Base-by-base conservation (phyloP, 2,797 vertebrate species). In the Peromyscus melanophrys region DNA sequence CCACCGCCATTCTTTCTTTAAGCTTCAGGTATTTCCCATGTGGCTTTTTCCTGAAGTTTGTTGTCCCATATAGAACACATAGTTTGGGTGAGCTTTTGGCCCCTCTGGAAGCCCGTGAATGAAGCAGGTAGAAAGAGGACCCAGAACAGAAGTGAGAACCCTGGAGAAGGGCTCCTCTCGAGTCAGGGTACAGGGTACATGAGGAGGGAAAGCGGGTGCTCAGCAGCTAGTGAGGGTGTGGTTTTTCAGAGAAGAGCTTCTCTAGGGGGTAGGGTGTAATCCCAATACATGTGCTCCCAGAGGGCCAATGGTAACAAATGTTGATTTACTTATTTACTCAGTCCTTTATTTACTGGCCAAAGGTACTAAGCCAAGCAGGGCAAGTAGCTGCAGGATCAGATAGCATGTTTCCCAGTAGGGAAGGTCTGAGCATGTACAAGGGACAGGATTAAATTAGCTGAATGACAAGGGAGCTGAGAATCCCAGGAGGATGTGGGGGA, bases 291-390 rank as follows among this genome's bases (percentile, higher is more conserved):
- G 1, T 71, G 27, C 46, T 34, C 14, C 0, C 46, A 17, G 61
- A 57, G 52, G n/a, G 25, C 25, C 43, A 16, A 0, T 16, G 0
- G 78, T 43, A 78, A 37, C 75, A 59, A 9, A 13, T 52, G 43
- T 16, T 1, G 65, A 25, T 89, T 31, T 46, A 55, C 14, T 55
- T 13, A 71, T 49, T 49, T 43, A 49, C 10, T 77, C 46, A 37
- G 25, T 57, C 49, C 34, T 4, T 81, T 34, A 37, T n/a, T 37
- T 67, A 49, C 43, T 67, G 49, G 19, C 43, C 49, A 49, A 49
- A 67, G 83, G 31, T 67, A 85, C 61, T 25, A 80, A 52, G 27
- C 49, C 14, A 27, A 55, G 46, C 65, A 90, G 96, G 40, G 61
- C 3, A 9, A 67, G 85, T 87, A 23, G 55, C 34, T 29, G 21